Evolutionary conservation across 1,140 invertebrate genomes (phyloP), one percentile per base, ranked within the genome.

Genomic region (Scaptomyza montana): DNA sequence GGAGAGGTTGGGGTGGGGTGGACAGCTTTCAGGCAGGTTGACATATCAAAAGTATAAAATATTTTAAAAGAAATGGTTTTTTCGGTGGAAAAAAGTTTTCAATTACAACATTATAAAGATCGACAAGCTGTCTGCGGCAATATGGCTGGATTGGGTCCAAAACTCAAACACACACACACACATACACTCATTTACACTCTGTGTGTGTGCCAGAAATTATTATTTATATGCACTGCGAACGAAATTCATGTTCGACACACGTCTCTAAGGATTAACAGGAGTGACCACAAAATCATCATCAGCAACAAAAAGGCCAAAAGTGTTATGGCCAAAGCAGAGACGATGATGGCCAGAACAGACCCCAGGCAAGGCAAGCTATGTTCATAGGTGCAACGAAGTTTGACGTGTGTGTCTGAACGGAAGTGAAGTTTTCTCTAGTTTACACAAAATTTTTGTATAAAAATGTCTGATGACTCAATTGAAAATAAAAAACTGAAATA

Each of bases 71-170:
- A 86, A 86, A 78, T 81, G 82, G 82, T 69, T 74, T 36, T 25
- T 69, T 68, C 39, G 47, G 66, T 56, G 77, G 63, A 89, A 86
- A 36, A 85, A 87, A 87, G 80, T 90, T 90, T 90, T 90, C 89
- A 90, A 90, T 90, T 90, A 90, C 89, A 89, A 85, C 84, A 90
- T 90, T 90, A 90, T 90, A 89, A 90, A 90, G 89, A 90, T 90
- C 84, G 89, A 90, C 89, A 90, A 90, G 85, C 84, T 90, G 89
- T 90, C 89, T 90, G 69, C 81, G 75, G 80, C 80, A 90, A 90
- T 89, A 81, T 89, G 74, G 73, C 62, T 65, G 72, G 53, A 77
- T 75, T 59, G 54, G 54, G 61, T 70, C 59, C 39, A 45, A 43
- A 46, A 28, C 7, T 13, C 51, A 50, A 54, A 56, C 46, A 56